Evolutionary conservation across 2,113 vertebrate genomes (phyloP).

Genomic region (Guaruba guarouba): DNA sequence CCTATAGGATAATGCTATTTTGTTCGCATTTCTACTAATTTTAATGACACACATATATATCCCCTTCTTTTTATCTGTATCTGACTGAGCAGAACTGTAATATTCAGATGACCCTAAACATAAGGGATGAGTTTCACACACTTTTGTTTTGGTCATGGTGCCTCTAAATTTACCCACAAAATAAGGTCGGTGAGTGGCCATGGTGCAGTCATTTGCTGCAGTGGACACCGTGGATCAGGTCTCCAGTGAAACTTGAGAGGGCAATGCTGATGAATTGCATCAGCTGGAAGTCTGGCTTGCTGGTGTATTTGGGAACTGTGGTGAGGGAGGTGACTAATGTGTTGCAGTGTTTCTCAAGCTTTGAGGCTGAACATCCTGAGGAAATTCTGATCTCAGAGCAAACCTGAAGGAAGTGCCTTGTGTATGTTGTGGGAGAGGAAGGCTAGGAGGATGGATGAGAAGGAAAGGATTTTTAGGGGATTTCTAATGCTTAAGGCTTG

Average conservation of each 20-base stretch:
- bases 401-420: slow-evolving; percentile 55
- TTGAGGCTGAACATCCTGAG: slow-evolving; percentile 58
- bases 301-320: slow-evolving; percentile 42
- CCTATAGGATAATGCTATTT: not conserved
- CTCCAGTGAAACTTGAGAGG: not conserved
- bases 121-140: not conserved
- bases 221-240: rapidly evolving
- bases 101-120: not conserved
- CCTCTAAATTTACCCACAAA: not conserved
- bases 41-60: not conserved
- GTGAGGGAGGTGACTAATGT: slow-evolving; percentile 55
- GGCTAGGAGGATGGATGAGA: slow-evolving; percentile 36
- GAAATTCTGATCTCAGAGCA: slow-evolving; percentile 63
- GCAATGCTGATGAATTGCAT: slow-evolving; percentile 32
- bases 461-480: slow-evolving; percentile 55
- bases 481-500: slow-evolving; percentile 44
- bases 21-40: not conserved
- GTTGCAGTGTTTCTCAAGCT: slow-evolving; percentile 33
- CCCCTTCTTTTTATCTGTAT: not conserved
- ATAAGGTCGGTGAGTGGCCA: rapidly evolving
- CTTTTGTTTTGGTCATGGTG: not conserved
- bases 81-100: not conserved
- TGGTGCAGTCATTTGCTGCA: not conserved
- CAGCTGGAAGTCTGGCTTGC: slow-evolving; percentile 32
- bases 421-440: slow-evolving; percentile 42